Evolutionary conservation across 2,888 invertebrate genomes (phyloP).

Genomic region (Stramonita haemastoma): DNA sequence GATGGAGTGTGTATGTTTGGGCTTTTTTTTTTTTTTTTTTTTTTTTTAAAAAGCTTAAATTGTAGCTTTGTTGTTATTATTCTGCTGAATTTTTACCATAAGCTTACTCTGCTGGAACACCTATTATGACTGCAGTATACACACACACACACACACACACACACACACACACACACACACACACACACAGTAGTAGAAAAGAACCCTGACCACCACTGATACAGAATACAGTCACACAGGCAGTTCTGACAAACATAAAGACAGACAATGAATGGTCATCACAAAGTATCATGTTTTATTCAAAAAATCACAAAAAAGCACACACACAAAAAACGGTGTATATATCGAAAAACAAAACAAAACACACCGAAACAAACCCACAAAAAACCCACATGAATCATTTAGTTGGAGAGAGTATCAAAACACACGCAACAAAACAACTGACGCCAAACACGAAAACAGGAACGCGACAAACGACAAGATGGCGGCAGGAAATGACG

Average conservation of each 20-base stretch:
- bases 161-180: not conserved
- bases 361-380: too few species aligned
- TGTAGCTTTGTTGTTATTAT: too few species aligned
- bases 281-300: too few species aligned
- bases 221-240: not conserved
- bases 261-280: too few species aligned
- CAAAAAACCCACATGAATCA: too few species aligned
- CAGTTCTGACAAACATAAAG: too few species aligned
- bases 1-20: too few species aligned
- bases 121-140: not conserved
- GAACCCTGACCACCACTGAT: too few species aligned
- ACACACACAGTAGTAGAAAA: not conserved
- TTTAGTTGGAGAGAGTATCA: not conserved
- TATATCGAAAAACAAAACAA: not conserved
- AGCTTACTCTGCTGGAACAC: too few species aligned
- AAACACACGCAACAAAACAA: not conserved
- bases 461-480: not conserved
- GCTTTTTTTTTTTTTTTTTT: too few species aligned
- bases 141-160: not conserved
- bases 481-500: conserved; percentile 29
- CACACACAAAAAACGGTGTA: not conserved
- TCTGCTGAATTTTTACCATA: too few species aligned
- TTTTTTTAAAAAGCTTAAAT: too few species aligned
- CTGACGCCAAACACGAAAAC: not conserved
- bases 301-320: not conserved